phyloP scores from a whole-genome alignment of 1,140 invertebrate genomes.

The Anastatus disparis region DNA sequence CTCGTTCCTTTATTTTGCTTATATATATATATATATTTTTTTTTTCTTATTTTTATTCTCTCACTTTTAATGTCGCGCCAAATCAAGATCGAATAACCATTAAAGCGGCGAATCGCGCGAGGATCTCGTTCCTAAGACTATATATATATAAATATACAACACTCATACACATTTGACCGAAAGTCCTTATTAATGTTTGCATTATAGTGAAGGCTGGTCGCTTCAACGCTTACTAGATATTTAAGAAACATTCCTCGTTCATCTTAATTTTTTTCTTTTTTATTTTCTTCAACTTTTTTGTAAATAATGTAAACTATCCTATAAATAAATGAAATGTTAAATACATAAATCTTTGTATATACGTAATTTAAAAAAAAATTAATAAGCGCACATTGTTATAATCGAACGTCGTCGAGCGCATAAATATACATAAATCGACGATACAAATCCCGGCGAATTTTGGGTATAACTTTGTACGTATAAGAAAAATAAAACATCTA shows the following conservation, averaged over 20 bases:
- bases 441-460: neutral
- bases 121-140: constrained; percentile 64
- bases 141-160: constrained; percentile 12
- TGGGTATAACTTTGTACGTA: constrained; percentile 9
- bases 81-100: constrained; percentile 41
- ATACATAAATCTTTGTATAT: too few species aligned
- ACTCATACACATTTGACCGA: neutral
- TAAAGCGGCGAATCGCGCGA: constrained; percentile 46
- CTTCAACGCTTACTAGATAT: constrained; percentile 65
- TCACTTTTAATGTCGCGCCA: constrained; percentile 48
- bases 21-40: too few species aligned
- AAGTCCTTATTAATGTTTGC: constrained; percentile 33
- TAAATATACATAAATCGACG: too few species aligned
- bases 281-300: too few species aligned
- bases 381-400: neutral
- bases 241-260: constrained; percentile 56
- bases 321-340: neutral
- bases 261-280: too few species aligned
- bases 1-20: too few species aligned
- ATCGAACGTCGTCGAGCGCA: constrained; percentile 1
- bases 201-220: constrained; percentile 54
- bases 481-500: too few species aligned
- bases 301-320: constrained; percentile 57
- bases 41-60: constrained; percentile 50
- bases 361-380: too few species aligned